Evolutionary conservation across 2,888 invertebrate species (phyloP), one percentile per base, ranked within the genome.

Genomic region (Bellardia bayeri): DNA sequence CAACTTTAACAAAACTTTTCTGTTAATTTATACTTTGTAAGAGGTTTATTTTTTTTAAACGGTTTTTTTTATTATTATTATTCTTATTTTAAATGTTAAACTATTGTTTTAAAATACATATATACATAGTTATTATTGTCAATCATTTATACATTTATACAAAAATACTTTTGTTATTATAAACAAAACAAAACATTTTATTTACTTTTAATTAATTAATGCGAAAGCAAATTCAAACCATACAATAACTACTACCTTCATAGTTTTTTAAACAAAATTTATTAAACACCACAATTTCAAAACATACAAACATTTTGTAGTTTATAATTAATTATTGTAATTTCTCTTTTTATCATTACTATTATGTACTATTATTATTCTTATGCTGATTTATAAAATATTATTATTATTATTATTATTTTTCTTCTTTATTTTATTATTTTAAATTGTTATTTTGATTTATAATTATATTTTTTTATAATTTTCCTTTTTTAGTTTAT

Each of bases 181-280:
- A 72, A 23, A 23, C 23, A 23, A 23, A 23, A 23, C 23, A 23
- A 72, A 54, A 66, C n/a, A 51, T 14, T 4, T 51, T 51, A 64
- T 51, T 61, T 61, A 42, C 13, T 68, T 69, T 63, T 33, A 68
- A 82, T 37, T 79, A 74, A 74, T 78, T 79, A 79, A 23, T 64
- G 66, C 74, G 51, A 74, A 82, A 23, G 75, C 30, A 72, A 68
- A 58, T 42, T 61, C 14, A 72, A 81, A 54, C 56, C 78, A 87
- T 79, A 81, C 80, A 76, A 81, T 75, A 76, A 84, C 83, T 85
- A 85, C 87, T 87, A 87, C 87, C 85, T 87, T 87, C 87, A 87
- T 87, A 87, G 87, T 82, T 85, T 87, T 84, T 64, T 87, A 87
- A 82, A 84, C 56, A 64, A 63, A 64, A 66, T 33, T 69, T 69